phyloP scores from a whole-genome alignment of 1,140 invertebrate genomes.

The Zaprionus lachaisei region DNA sequence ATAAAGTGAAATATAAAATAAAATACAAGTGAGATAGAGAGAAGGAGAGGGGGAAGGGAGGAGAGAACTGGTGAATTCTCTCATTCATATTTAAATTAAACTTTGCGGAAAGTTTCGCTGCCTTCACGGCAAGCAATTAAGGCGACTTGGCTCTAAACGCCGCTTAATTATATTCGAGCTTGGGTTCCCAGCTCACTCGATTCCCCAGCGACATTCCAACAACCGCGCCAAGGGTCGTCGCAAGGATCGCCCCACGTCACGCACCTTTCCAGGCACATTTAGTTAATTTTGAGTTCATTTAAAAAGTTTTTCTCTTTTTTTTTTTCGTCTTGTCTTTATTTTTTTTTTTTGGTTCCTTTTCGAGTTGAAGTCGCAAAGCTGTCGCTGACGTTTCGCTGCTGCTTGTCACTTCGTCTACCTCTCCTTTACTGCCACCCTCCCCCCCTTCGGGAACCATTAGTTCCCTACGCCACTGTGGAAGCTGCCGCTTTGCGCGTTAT shows the following conservation, averaged over 20 bases:
- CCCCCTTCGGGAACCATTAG: neutral
- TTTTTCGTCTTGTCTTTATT: constrained; percentile 22
- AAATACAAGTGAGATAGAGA: constrained; percentile 13
- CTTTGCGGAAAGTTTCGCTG: constrained; percentile 70
- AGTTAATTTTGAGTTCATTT: constrained; percentile 83
- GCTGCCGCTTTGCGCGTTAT: constrained; percentile 65
- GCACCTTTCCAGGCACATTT: constrained; percentile 77
- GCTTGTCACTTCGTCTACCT: constrained; percentile 38
- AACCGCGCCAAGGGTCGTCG: neutral
- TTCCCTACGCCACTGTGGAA: neutral
- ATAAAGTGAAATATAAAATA: constrained; percentile 31
- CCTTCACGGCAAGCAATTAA: constrained; percentile 47
- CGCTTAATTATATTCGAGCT: constrained; percentile 75
- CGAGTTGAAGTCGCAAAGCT: constrained; percentile 19
- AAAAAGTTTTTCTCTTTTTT: constrained; percentile 57
- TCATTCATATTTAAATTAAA: constrained; percentile 81
- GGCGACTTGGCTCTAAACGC: constrained; percentile 66
- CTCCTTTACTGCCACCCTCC: neutral
- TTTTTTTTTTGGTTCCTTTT: constrained; percentile 22
- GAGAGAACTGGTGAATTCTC: constrained; percentile 20
- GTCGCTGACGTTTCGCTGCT: constrained; percentile 56
- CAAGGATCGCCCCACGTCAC: neutral
- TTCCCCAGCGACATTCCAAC: constrained; percentile 46
- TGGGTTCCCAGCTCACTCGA: constrained; percentile 18
- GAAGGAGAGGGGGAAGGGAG: neutral